Conservation (phyloP, 2,888 invertebrate species). For the Augochlorella aurata region DNA sequence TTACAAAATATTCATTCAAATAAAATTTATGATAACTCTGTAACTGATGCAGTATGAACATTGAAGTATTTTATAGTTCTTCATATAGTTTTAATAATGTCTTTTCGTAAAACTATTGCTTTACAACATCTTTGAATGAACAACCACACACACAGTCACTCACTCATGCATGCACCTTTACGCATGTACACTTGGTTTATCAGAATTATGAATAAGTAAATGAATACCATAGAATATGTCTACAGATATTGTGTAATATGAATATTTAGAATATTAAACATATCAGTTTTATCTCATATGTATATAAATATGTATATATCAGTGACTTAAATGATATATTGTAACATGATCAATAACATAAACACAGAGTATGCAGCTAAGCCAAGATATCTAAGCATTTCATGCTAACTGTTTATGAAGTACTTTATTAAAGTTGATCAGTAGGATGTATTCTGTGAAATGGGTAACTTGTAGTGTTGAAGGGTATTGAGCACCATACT, state of each 20-base stretch:
- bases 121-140: slow-evolving; percentile 22
- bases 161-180: slow-evolving; percentile 53
- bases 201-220: slow-evolving; percentile 28
- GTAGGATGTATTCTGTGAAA: slow-evolving; percentile 55
- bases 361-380: slow-evolving; percentile 57
- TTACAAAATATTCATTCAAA: slow-evolving; percentile 42
- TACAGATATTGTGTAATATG: slow-evolving; percentile 14
- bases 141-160: slow-evolving; percentile 45
- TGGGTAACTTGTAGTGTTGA: slow-evolving; percentile 56
- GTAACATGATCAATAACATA: slow-evolving; percentile 43
- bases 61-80: slow-evolving; percentile 6
- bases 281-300: slow-evolving; percentile 10
- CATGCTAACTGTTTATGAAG: slow-evolving; percentile 54
- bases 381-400: slow-evolving; percentile 59
- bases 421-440: slow-evolving; percentile 55
- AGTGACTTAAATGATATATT: slow-evolving; percentile 29
- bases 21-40: slow-evolving; percentile 46
- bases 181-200: slow-evolving; percentile 42
- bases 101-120: slow-evolving; percentile 10
- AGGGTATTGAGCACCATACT: slow-evolving; percentile 57
- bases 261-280: slow-evolving; percentile 8
- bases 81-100: slow-evolving; percentile 8
- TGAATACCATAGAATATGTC: slow-evolving; percentile 25
- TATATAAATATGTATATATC: not conserved
- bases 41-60: slow-evolving; percentile 9